phyloP scores from a whole-genome alignment of 2,113 vertebrate genomes.

The Rattus norvegicus region DNA sequence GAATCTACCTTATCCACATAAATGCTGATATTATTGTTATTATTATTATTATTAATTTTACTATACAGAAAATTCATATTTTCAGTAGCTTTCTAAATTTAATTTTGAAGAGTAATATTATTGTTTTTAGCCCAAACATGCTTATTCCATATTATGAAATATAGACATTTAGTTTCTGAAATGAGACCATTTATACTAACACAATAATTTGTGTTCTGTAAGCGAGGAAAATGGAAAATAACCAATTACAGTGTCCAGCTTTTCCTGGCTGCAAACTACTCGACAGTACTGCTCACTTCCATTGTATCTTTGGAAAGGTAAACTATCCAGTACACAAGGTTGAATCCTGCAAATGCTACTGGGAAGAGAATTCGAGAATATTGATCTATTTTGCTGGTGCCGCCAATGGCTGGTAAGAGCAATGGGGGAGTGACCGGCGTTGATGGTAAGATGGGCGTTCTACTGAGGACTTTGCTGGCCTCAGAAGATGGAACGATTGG shows the following conservation, averaged over 20 bases:
- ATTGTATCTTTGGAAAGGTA: conserved; percentile 98
- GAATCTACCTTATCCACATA: not conserved
- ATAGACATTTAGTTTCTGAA: conserved; percentile 41
- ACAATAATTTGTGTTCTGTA: not conserved
- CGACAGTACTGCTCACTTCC: conserved; percentile 90
- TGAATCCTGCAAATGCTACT: conserved; percentile 96
- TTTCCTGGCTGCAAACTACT: not conserved
- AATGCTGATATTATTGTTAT: not conserved
- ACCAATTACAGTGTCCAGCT: not conserved
- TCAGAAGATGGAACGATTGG: conserved; percentile 87
- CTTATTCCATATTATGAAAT: not conserved
- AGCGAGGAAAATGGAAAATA: conserved; percentile 43
- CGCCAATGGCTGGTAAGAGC: conserved; percentile 85
- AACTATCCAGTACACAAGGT: conserved; percentile 97
- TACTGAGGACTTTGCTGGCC: conserved; percentile 82
- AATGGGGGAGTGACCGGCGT: conserved; percentile 83
- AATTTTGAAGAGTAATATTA: conserved; percentile 7
- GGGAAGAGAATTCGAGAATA: conserved; percentile 98
- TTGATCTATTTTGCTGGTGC: conserved; percentile 97
- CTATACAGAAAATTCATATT: conserved; percentile 15
- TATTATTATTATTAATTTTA: not conserved
- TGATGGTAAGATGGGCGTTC: conserved; percentile 78
- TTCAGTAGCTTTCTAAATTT: conserved; percentile 22
- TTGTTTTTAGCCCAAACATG: not conserved
- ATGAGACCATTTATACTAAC: conserved; percentile 10